Evolutionary conservation across 2,113 vertebrate genomes (phyloP), one percentile per base, ranked within the genome.

Genomic region (Percina caprodes): DNA sequence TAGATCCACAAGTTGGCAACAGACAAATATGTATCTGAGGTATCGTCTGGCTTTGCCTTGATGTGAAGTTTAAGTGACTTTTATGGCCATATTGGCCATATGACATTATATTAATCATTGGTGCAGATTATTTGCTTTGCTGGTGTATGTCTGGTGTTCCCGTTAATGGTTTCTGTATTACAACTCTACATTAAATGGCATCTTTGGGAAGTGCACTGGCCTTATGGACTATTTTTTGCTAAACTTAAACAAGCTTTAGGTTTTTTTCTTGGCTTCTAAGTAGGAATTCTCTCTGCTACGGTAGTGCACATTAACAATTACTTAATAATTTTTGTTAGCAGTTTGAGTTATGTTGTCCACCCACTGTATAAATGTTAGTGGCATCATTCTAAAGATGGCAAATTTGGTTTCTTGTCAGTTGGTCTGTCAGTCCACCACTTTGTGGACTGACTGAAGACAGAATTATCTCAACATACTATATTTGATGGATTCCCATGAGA

Each of bases 1-100:
- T n/a, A 45, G 7, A 80, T 21, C 13, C n/a, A 39, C 5, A 70
- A 58, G 33, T 10, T 70, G 15, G n/a, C n/a, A 56, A 39, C 15
- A 67, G 67, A 54, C n/a, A 60, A 2, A 42, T 80, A 13, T 16
- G 33, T 9, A 14, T 68, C 33, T 45, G 48, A 83, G 24, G 55
- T 24, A 26, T 62, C 26, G 6, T 30, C n/a, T 30, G 45, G 11
- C 12, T 56, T 51, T 26, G 30, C 6, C 46, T n/a, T 45, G 2
- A 42, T 52, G 39, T 46, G 18, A 65, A n/a, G 23, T 19, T 48
- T 49, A 60, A 45, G 45, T 45, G 4, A 26, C 8, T 24, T n/a
- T 3, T 58, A 9, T 48, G 18, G 19, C 12, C 10, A 14, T 15
- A 23, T 45, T 46, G 18, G 18, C 18, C 10, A 15, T 10, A 23